These are phyloP conservation scores for Oscheius sp. DNA, from an alignment of 2,888 invertebrate species.

Conservation along the genomic window DNA sequence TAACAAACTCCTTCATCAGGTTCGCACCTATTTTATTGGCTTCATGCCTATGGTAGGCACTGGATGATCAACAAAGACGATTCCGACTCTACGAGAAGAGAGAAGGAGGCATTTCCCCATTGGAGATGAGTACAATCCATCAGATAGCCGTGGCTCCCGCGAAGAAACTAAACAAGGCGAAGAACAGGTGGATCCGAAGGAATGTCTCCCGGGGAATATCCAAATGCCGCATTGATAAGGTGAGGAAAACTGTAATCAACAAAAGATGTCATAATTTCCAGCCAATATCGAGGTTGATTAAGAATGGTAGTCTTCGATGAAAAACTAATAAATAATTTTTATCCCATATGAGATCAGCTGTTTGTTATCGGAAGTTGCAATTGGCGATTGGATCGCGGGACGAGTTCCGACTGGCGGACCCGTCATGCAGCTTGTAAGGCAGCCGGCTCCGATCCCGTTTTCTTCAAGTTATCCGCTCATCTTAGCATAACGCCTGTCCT, in stretches of 20 bases:
- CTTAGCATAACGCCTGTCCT: constrained; percentile 28
- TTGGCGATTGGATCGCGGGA: constrained; percentile 29
- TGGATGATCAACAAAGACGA: constrained; percentile 14
- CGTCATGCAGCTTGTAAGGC: constrained; percentile 23
- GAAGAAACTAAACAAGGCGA: not conserved
- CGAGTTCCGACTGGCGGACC: constrained; percentile 23
- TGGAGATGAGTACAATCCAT: constrained; percentile 5
- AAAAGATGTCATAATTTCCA: not conserved
- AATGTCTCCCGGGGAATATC: not conserved
- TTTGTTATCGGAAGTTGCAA: constrained; percentile 36
- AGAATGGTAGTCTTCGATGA: not conserved
- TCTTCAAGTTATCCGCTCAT: constrained; percentile 24
- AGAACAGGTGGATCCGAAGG: constrained; percentile 2
- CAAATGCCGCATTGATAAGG: constrained; percentile 10
- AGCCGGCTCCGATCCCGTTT: constrained; percentile 23
- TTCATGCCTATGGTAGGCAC: not conserved
- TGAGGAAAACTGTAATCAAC: not conserved
- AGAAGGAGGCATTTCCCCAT: not conserved
- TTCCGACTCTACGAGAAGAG: not conserved
- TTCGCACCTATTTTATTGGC: too few species aligned
- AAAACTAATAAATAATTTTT: not conserved
- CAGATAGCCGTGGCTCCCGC: not conserved
- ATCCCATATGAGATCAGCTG: constrained; percentile 20
- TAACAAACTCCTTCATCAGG: constrained; percentile 18
- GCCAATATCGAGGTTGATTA: constrained; percentile 4